phyloP scores from a whole-genome alignment of 2,797 vertebrate genomes.

The Pteronotus mesoamericanus region DNA sequence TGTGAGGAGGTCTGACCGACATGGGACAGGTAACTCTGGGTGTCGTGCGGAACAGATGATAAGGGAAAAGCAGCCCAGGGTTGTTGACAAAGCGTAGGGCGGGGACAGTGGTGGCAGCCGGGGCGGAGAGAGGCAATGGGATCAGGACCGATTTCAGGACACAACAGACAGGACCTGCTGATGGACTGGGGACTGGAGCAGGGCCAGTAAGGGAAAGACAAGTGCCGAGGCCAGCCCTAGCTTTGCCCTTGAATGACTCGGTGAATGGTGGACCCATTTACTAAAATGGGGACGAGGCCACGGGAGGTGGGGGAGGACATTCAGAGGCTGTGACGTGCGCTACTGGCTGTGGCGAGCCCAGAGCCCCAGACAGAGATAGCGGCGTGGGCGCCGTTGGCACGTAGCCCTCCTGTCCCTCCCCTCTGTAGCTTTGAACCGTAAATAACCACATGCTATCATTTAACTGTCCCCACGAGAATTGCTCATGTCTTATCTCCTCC shows the following conservation, averaged over 20 bases:
- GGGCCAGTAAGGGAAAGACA: not conserved
- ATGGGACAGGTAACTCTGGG: not conserved
- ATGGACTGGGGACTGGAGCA: fast-evolving
- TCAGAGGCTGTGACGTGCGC: not conserved
- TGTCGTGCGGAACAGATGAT: fast-evolving
- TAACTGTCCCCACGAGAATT: not conserved
- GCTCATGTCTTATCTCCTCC: fast-evolving
- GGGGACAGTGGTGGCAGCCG: fast-evolving
- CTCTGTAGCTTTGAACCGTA: not conserved
- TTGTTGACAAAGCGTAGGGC: not conserved
- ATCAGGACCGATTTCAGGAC: fast-evolving
- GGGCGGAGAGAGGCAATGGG: not conserved
- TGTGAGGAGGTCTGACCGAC: not conserved
- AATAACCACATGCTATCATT: fast-evolving
- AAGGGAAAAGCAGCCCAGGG: not conserved
- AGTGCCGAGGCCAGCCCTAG: not conserved
- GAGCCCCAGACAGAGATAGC: fast-evolving
- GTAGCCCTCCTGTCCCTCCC: fast-evolving
- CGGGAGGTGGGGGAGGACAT: fast-evolving
- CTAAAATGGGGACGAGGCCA: fast-evolving
- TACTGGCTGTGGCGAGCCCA: fast-evolving
- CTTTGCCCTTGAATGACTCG: not conserved
- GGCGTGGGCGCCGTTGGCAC: fast-evolving
- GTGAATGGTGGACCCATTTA: fast-evolving
- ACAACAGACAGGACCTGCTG: fast-evolving